Base-by-base conservation (phyloP, 2,113 vertebrate species). In the Apeltes quadracus region DNA sequence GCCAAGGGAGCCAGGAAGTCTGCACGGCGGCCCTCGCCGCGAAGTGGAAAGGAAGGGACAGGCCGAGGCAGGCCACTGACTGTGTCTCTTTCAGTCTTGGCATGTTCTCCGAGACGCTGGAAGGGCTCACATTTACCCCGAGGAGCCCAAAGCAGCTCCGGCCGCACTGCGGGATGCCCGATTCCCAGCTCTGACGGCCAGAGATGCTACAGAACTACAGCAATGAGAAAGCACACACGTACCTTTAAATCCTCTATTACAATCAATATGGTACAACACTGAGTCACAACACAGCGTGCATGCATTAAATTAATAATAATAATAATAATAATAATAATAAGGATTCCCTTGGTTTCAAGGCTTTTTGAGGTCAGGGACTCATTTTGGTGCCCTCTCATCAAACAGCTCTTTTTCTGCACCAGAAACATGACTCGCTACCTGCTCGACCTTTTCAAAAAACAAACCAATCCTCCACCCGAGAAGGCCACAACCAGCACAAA, bases 1-100 rank as follows among this genome's bases (percentile, higher is more conserved):
- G 83, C 85, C 64, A 72, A 76, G 58, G 70, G 63, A 77, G 84
- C 72, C 38, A 61, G 67, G 70, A 67, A 81, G 53, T 38, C 67
- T 64, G 76, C 80, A 68, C 81, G 77, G 76, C 16, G 14, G 73
- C 64, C 65, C 50, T 67, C 51, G 39, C 75, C 69, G 79, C 41
- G 8, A 71, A 69, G 81, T 16, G 67, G 64, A 16, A 76, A 75
- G 58, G 67, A 71, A 51, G 43, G 71, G 67, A 65, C 74, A 66
- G 83, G 79, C 69, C 50, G 15, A 74, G 78, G 75, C 75, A 80
- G 76, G 75, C 27, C 23, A 29, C 73, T 46, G 66, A 71, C 75
- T 78, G 77, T 90, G 90, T 89, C 89, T 88, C 82, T 88, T 69
- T 89, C 70, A 69, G 74, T 70, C 74, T 76, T 81, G 78, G 82